These are phyloP conservation scores for Chalcosyrphus nemorum DNA, from an alignment of 2,888 invertebrate genomes.

Conservation along the genomic window DNA sequence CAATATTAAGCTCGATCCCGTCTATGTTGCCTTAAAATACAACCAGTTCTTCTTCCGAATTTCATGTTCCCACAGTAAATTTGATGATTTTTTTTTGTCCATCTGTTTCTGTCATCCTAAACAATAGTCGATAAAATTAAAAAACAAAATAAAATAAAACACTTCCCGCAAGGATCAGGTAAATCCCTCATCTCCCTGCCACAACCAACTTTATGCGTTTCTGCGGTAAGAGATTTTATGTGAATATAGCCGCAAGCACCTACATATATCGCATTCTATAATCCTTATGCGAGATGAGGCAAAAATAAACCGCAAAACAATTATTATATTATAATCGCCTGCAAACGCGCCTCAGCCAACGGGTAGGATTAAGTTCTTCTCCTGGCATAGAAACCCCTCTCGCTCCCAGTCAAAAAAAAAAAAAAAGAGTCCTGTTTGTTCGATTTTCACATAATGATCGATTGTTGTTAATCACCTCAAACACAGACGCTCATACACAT, in stretches of 20 bases:
- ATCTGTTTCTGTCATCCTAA: not conserved
- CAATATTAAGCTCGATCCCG: too few species aligned
- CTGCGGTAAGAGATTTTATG: slow-evolving; percentile 16
- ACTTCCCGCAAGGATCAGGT: not conserved
- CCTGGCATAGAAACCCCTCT: slow-evolving; percentile 15
- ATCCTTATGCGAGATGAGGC: slow-evolving; percentile 44
- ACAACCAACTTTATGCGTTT: not conserved
- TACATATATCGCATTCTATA: slow-evolving; percentile 35
- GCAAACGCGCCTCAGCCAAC: slow-evolving; percentile 53
- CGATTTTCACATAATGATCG: slow-evolving; percentile 72
- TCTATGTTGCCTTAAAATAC: too few species aligned
- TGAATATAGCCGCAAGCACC: slow-evolving; percentile 44
- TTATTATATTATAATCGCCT: slow-evolving; percentile 69
- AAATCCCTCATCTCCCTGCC: not conserved
- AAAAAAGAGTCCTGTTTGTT: slow-evolving; percentile 48
- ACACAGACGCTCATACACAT: slow-evolving; percentile 20
- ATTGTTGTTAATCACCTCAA: slow-evolving; percentile 73
- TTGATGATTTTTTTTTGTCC: too few species aligned
- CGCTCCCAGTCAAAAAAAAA: not conserved
- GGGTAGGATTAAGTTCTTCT: slow-evolving; percentile 45
- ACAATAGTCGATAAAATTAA: not conserved
- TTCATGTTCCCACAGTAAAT: too few species aligned
- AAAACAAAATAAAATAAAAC: not conserved
- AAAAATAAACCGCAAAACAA: slow-evolving; percentile 64
- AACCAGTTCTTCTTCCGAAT: too few species aligned